These are phyloP conservation scores for Acyrthosiphon pisum DNA, from an alignment of 1,140 invertebrate species.

Conservation along the genomic window DNA sequence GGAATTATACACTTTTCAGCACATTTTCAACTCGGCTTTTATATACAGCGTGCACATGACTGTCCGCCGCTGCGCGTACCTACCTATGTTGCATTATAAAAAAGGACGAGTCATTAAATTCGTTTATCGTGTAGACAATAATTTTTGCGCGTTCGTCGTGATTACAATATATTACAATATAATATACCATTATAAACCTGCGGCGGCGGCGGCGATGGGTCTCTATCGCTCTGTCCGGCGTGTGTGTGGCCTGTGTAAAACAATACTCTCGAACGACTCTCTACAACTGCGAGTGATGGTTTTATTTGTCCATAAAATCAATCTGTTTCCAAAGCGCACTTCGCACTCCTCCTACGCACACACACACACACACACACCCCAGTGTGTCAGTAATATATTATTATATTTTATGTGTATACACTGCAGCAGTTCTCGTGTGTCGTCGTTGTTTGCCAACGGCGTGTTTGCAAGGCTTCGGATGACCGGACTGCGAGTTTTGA, in stretches of 20 bases:
- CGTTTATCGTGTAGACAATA: constrained; percentile 1
- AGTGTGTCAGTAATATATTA: neutral
- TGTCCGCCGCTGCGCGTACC: neutral
- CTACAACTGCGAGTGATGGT: neutral
- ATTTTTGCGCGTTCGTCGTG: constrained; percentile 18
- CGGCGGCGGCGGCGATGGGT: neutral
- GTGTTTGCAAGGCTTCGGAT: neutral
- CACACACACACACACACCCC: neutral
- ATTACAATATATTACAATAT: neutral
- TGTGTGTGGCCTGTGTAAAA: constrained; percentile 32
- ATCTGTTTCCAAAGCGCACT: constrained; percentile 27
- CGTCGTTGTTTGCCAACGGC: neutral
- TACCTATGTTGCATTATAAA: neutral
- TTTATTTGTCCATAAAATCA: constrained; percentile 46
- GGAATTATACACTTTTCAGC: neutral
- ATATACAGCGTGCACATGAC: neutral
- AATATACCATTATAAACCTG: neutral
- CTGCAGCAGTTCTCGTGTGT: neutral
- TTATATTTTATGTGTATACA: neutral
- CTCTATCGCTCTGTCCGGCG: neutral
- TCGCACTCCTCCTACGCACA: neutral
- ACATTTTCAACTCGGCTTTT: neutral
- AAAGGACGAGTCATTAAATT: constrained; percentile 40
- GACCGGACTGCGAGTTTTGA: neutral
- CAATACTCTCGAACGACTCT: neutral